Evolutionary conservation across 2,888 invertebrate genomes (phyloP).

Genomic region (Cantharis flavilabris): DNA sequence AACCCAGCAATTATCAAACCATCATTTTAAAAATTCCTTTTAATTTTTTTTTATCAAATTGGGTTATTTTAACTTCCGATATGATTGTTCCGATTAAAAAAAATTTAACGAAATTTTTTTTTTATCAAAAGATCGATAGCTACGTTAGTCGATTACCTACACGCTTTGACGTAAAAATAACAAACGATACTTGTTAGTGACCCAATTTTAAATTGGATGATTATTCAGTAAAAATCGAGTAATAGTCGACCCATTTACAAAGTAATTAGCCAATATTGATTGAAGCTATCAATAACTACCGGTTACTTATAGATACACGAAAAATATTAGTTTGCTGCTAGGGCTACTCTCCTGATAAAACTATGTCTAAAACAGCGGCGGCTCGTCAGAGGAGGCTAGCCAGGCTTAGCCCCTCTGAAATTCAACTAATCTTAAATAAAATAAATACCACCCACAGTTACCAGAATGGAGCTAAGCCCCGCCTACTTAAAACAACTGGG

Average conservation of each 20-base stretch:
- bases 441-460: no score
- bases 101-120: neutral
- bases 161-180: conserved; percentile 8
- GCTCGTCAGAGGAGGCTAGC: no score
- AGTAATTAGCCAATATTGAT: neutral
- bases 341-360: no score
- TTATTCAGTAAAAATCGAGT: neutral
- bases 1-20: neutral
- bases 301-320: neutral
- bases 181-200: conserved; percentile 8
- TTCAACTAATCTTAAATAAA: no score
- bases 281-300: neutral
- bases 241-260: neutral
- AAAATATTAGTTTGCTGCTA: no score
- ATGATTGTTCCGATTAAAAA: neutral
- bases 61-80: neutral
- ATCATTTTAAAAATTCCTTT: neutral
- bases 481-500: no score
- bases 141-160: conserved; percentile 6
- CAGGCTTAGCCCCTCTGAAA: no score
- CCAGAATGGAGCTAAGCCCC: no score
- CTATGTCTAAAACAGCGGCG: no score
- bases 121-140: conserved; percentile 5
- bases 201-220: conserved; percentile 6
- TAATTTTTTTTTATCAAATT: neutral